Evolutionary conservation across 2,797 vertebrate genomes (phyloP), one percentile per base, ranked within the genome.

Genomic region (Oceanodroma leucorhoa): DNA sequence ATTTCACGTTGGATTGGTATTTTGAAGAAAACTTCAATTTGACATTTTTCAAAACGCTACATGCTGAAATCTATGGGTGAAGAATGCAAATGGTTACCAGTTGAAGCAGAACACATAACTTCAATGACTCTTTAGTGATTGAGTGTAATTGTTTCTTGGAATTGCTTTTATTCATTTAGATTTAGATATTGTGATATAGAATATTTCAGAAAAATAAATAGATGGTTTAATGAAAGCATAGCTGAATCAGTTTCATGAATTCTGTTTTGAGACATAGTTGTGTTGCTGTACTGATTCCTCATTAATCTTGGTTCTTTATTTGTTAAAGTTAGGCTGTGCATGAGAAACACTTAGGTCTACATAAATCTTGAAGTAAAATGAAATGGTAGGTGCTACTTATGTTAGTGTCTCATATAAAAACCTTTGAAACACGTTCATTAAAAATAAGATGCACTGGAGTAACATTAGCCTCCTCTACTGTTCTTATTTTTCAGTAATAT

Each of bases 401-500:
- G 2, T 58, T 66, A 72, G 9, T 62, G 30, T 73, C 36, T 71
- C 29, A 3, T n/a, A 23, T 40, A 79, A 69, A 93, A 77, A 15
- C 5, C 10, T 71, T 67, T 67, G 40, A 83, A 66, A 60, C 7
- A 6, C 0, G 0, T 29, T 60, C 1, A 11, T 36, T 90, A 50
- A 75, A 83, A 75, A 3, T 24, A 54, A 71, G 53, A 38, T 67
- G 10, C 0, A 0, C 18, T 93, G 41, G 26, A 51, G 16, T 92
- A 57, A 76, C 21, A 3, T 51, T 76, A 72, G 4, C 15, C 4
- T 81, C 27, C 24, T 50, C 5, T 87, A 48, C 48, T 97, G 45
- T 83, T 95, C 20, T 54, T 97, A 43, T 78, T 95, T 96, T 97
- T n/a, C 97, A 99, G 99, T 99, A 58, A 98, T 99, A 96, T 99